phyloP scores from a whole-genome alignment of 2,113 vertebrate genomes.

The Oceanites oceanicus region DNA sequence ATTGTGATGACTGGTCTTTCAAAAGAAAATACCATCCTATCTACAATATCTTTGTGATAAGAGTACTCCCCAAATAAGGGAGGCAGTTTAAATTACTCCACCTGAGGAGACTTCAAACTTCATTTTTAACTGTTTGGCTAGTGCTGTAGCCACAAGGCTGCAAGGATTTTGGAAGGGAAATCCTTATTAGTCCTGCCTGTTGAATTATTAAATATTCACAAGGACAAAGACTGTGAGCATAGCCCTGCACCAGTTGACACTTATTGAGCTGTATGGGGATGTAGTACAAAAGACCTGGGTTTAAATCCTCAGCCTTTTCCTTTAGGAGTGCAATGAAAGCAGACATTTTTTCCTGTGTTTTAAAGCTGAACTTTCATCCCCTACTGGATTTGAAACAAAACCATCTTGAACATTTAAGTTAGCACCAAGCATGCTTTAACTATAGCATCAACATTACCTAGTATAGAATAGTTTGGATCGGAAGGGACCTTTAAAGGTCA shows the following conservation, averaged over 20 bases:
- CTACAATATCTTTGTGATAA: not conserved
- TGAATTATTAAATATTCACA: slow-evolving; percentile 17
- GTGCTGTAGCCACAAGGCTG: not conserved
- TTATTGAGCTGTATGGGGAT: not conserved
- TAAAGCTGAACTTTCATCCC: not conserved
- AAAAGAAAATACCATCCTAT: not conserved
- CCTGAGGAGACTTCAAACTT: not conserved
- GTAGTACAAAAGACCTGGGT: not conserved
- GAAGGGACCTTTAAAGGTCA: no score
- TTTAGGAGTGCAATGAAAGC: not conserved
- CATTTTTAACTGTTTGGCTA: not conserved
- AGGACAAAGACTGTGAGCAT: not conserved
- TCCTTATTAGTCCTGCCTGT: not conserved
- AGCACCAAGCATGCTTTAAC: not conserved
- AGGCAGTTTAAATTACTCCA: not conserved
- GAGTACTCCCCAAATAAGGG: not conserved
- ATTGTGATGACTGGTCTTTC: not conserved
- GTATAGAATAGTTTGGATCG: no score
- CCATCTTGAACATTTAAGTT: not conserved
- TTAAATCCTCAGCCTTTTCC: not conserved
- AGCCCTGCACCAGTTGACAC: not conserved
- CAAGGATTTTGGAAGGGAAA: not conserved
- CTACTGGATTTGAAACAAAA: not conserved
- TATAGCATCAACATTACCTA: not conserved
- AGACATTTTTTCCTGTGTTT: not conserved